phyloP scores from a whole-genome alignment of 2,113 vertebrate genomes.

The Halcyon senegalensis region DNA sequence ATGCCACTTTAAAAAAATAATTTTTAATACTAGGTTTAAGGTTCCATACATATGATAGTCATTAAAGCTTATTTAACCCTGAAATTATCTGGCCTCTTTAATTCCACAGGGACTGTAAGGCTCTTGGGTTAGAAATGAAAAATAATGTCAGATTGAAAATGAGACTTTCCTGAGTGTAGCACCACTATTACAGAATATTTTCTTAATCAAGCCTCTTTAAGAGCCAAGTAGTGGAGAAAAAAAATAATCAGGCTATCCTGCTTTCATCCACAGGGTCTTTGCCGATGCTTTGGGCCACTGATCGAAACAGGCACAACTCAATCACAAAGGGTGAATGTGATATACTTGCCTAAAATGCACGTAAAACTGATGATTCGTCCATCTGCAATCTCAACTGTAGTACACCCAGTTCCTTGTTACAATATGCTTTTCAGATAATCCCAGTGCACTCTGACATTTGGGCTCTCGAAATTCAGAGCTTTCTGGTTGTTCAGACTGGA shows the following conservation, averaged over 20 bases:
- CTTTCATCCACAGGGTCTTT: background rate
- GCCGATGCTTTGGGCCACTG: background rate
- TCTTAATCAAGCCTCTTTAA: slow-evolving; percentile 52
- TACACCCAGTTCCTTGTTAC: slow-evolving; percentile 44
- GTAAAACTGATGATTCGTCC: slow-evolving; percentile 4
- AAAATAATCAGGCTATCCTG: background rate
- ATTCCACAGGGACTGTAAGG: slow-evolving; percentile 66
- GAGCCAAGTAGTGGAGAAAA: background rate
- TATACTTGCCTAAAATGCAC: background rate
- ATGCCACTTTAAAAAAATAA: slow-evolving; percentile 80
- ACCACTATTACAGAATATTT: slow-evolving; percentile 66
- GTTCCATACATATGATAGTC: slow-evolving; percentile 83
- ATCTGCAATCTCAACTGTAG: background rate
- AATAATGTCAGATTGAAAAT: slow-evolving; percentile 75
- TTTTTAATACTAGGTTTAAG: slow-evolving; percentile 82
- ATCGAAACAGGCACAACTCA: background rate
- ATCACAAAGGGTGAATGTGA: background rate
- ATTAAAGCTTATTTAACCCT: slow-evolving; percentile 86
- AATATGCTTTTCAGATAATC: slow-evolving; percentile 38
- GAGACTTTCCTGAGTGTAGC: slow-evolving; percentile 54
- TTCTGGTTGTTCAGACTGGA: slow-evolving; percentile 62
- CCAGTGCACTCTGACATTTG: slow-evolving; percentile 44
- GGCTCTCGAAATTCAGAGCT: slow-evolving; percentile 52
- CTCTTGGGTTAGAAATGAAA: slow-evolving; percentile 78
- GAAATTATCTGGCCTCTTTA: slow-evolving; percentile 80